These are phyloP conservation scores for Odontomyia ornata DNA, from an alignment of 2,888 invertebrate species.

Conservation along the genomic window DNA sequence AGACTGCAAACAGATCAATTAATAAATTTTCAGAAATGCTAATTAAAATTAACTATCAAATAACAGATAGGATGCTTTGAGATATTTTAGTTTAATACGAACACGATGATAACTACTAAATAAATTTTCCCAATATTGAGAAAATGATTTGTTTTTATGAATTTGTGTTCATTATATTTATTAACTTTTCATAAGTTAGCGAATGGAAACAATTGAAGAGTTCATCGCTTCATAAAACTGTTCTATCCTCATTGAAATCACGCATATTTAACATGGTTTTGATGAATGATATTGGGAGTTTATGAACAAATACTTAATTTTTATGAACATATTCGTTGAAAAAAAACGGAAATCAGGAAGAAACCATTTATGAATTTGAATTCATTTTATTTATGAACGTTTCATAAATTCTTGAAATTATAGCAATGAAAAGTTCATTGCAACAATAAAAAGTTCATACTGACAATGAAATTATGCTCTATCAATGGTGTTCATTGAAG, in stretches of 20 bases:
- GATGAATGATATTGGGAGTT: not conserved
- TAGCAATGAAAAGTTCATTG: not conserved
- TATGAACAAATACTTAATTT: not conserved
- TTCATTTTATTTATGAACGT: not conserved
- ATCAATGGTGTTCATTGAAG: not conserved
- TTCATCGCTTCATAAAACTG: not conserved
- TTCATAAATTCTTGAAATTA: not conserved
- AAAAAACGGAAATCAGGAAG: not conserved
- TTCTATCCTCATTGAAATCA: not conserved
- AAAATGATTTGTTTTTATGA: not conserved
- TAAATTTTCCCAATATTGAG: too few relatives aligned
- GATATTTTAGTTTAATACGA: too few relatives aligned
- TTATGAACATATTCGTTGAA: constrained; percentile 3
- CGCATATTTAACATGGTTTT: not conserved
- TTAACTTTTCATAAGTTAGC: not conserved
- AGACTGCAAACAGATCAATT: too few relatives aligned
- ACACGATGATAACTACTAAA: too few relatives aligned
- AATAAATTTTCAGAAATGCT: too few relatives aligned
- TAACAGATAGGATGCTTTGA: too few relatives aligned
- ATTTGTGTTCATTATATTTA: not conserved
- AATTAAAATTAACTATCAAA: too few relatives aligned
- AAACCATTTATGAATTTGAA: not conserved
- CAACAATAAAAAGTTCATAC: not conserved
- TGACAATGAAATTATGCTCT: not conserved
- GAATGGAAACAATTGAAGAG: not conserved